These are phyloP conservation scores for Delia radicum DNA, from an alignment of 1,140 invertebrate genomes.

Conservation along the genomic window DNA sequence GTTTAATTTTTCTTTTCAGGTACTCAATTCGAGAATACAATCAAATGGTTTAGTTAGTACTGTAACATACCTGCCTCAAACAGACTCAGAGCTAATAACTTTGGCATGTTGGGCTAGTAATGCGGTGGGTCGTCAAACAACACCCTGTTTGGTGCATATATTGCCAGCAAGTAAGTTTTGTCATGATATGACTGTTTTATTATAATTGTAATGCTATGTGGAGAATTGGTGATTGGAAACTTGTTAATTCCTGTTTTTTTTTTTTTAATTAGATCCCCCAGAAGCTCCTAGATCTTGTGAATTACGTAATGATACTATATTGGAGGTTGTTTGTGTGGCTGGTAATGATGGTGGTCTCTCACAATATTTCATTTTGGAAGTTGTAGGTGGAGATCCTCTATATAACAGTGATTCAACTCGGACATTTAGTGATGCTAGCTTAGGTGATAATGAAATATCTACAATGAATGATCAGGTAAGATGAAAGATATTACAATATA, in stretches of 20 bases:
- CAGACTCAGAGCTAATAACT: conserved; percentile 73
- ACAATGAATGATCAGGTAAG: conserved; percentile 63
- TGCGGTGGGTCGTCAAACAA: conserved; percentile 74
- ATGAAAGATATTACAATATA: neutral
- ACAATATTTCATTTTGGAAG: conserved; percentile 81
- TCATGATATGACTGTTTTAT: too few species aligned
- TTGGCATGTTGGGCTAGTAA: conserved; percentile 85
- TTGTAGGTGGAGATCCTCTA: conserved; percentile 65
- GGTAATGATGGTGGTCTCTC: conserved; percentile 79
- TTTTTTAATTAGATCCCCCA: conserved; percentile 60
- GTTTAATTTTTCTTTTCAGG: conserved; percentile 45
- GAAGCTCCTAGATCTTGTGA: conserved; percentile 70
- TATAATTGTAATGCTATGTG: too few species aligned
- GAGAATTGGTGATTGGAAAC: too few species aligned
- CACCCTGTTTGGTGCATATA: conserved; percentile 79
- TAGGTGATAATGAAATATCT: conserved; percentile 63
- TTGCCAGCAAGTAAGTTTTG: conserved; percentile 77
- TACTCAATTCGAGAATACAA: conserved; percentile 60
- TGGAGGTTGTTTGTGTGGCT: conserved; percentile 74
- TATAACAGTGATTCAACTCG: conserved; percentile 44
- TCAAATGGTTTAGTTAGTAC: conserved; percentile 69
- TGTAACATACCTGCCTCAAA: conserved; percentile 65
- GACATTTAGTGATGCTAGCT: conserved; percentile 49
- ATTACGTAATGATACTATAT: conserved; percentile 64
- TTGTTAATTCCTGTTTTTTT: too few species aligned